Percentiles rank a stretch among this genome's conserved stretches.
These are phyloP conservation scores for Apodemia duryi DNA, from an alignment of 2,888 invertebrate genomes.

Conservation along the genomic window DNA sequence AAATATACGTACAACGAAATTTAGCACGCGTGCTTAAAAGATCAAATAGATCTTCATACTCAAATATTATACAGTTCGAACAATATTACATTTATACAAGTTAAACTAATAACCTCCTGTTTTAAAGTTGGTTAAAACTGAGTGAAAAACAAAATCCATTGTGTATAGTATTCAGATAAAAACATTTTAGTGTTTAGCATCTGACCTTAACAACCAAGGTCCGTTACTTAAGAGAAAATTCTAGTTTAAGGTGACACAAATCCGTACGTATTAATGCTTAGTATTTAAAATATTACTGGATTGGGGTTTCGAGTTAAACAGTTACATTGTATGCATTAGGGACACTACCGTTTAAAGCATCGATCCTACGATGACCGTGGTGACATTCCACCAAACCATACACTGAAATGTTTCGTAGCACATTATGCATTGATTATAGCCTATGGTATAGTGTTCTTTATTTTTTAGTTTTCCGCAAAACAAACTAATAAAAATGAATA, in stretches of 20 bases:
- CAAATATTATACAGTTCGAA: too few species aligned
- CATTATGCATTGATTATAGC: background rate
- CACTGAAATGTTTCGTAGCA: background rate
- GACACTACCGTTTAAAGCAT: constrained; percentile 2
- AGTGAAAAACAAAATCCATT: background rate
- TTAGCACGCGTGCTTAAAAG: too few species aligned
- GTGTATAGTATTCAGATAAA: background rate
- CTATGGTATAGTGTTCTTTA: background rate
- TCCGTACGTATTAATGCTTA: background rate
- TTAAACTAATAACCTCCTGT: too few species aligned
- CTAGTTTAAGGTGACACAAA: background rate
- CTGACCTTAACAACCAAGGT: constrained; percentile 4
- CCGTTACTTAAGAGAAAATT: background rate
- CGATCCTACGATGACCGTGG: background rate
- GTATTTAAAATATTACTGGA: constrained; percentile 1
- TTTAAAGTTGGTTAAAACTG: background rate
- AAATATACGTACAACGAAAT: too few species aligned
- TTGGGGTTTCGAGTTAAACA: constrained; percentile 6
- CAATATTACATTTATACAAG: too few species aligned
- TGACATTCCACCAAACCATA: constrained; percentile 5
- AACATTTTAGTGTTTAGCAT: background rate
- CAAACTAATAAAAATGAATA: background rate
- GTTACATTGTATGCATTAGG: constrained; percentile 8
- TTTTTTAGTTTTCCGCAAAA: background rate
- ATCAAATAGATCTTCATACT: too few species aligned